phyloP scores from a whole-genome alignment of 2,113 vertebrate species.

The Caranx ignobilis region DNA sequence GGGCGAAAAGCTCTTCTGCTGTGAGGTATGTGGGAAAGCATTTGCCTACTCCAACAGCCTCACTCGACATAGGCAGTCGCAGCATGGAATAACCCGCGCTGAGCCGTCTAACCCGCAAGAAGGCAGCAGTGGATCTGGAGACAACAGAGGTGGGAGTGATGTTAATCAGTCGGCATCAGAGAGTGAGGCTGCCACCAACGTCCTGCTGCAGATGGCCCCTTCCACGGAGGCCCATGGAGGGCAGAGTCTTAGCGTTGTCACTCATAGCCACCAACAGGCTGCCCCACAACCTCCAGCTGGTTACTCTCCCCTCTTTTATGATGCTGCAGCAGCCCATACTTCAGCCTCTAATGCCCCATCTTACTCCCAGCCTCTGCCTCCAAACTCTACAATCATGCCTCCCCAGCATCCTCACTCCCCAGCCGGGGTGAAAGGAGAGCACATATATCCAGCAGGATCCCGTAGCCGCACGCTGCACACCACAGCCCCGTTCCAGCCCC shows the following conservation, averaged over 20 bases:
- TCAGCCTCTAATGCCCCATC: slow-evolving; percentile 76
- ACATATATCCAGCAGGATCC: slow-evolving; percentile 84
- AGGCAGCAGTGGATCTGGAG: slow-evolving; percentile 70
- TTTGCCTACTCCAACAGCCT: slow-evolving; percentile 95
- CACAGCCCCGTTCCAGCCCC: slow-evolving; percentile 84
- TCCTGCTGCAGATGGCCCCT: slow-evolving; percentile 86
- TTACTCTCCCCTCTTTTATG: slow-evolving; percentile 86
- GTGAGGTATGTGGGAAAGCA: slow-evolving; percentile 93
- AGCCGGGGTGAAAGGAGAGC: slow-evolving; percentile 85
- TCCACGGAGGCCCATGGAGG: slow-evolving; percentile 78
- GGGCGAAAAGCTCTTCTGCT: slow-evolving; percentile 90
- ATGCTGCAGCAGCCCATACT: slow-evolving; percentile 77
- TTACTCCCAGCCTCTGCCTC: slow-evolving; percentile 84
- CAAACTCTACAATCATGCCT: slow-evolving; percentile 84
- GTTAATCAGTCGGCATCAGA: slow-evolving; percentile 82
- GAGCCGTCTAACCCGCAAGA: slow-evolving; percentile 81
- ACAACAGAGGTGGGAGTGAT: slow-evolving; percentile 71
- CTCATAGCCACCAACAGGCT: slow-evolving; percentile 82
- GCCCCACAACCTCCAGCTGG: slow-evolving; percentile 81
- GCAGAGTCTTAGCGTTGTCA: slow-evolving; percentile 78
- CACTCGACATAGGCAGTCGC: slow-evolving; percentile 91
- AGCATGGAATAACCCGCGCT: slow-evolving; percentile 84
- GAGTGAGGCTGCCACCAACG: slow-evolving; percentile 85
- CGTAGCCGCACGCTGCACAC: slow-evolving; percentile 82
- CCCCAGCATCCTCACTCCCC: slow-evolving; percentile 85